Evolutionary conservation across 1,140 invertebrate genomes (phyloP), one percentile per base, ranked within the genome.

Genomic region (Samia ricini): DNA sequence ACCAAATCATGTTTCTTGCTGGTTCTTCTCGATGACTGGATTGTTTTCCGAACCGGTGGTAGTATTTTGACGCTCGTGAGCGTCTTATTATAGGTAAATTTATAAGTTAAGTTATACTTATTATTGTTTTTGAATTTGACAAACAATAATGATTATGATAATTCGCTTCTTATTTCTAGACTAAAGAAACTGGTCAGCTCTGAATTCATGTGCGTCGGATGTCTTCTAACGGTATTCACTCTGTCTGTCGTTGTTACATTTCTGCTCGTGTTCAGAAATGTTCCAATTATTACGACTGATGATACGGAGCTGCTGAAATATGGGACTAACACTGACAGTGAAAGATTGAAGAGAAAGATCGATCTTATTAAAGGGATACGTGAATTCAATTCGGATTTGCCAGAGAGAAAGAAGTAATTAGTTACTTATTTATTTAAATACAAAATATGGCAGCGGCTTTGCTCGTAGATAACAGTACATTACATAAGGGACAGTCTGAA

Each of bases 141-240:
- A 19, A 18, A 18, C 29, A 57, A 57, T 57, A 20, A 2, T 36
- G 4, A 51, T 36, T 36, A 23, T 7, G 20, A 4, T 15, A 56
- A 12, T 56, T 33, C 33, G 2, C 4, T 23, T 29, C 12, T 62
- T 42, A 29, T 73, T 68, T 20, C 72, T n/a, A 88, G 84, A 1
- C 60, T 88, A 4, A 83, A 80, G 52, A 80, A 79, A 21, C 33
- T 85, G 0, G 55, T 76, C 0, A 68, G 63, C 0, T 79, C 77
- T 0, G 79, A 85, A 10, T 84, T 80, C 56, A 69, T 72, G 0
- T 85, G 84, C 52, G 55, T 82, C 0, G 54, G 48, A 0, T 83
- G 75, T 42, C 67, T 88, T 0, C 56, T 74, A 2, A 6, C 80
- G 0, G 23, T 85, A 0, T 81, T 85, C 56, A 22, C 68, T 0